A percentile compares a stretch with the other conserved stretches of the same genome.
Conservation (phyloP, 2,113 vertebrate species). For the Hemiscyllium ocellatum region DNA sequence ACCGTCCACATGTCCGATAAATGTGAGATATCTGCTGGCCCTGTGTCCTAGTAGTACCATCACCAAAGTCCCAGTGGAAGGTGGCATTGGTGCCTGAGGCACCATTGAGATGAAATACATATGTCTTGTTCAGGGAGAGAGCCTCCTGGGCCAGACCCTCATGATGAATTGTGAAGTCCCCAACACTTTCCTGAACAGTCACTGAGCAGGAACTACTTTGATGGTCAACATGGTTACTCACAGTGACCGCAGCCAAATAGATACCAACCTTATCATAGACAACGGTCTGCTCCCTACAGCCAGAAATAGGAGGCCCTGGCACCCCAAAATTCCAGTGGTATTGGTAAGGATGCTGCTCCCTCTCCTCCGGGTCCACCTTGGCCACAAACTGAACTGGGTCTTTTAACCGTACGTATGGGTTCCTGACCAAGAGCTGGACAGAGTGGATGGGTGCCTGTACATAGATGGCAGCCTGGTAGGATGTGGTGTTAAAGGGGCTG, state of each 20-base stretch:
- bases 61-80: conserved; percentile 64
- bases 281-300: conserved; percentile 50
- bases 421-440: conserved; percentile 45
- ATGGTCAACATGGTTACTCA: conserved; percentile 55
- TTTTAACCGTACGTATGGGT: conserved; percentile 44
- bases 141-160: conserved; percentile 40
- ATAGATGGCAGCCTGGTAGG: conserved; percentile 48
- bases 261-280: conserved; percentile 53
- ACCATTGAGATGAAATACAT: conserved; percentile 50
- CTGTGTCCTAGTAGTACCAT: conserved; percentile 46
- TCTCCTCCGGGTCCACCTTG: conserved; percentile 46
- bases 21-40: conserved; percentile 50
- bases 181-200: conserved; percentile 51
- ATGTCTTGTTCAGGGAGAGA: conserved; percentile 47
- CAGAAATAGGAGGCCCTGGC: conserved; percentile 33
- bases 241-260: conserved; percentile 50
- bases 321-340: conserved; percentile 53
- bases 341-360: conserved; percentile 43
- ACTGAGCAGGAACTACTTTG: conserved; percentile 46
- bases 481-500: conserved; percentile 44
- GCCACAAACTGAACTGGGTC: conserved; percentile 52
- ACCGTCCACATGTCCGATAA: conserved; percentile 51
- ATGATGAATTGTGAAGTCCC: conserved; percentile 45
- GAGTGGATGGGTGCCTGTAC: conserved; percentile 49
- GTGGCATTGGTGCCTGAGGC: conserved; percentile 49